phyloP scores from a whole-genome alignment of 2,888 invertebrate genomes.

The Carterocephalus palaemon region DNA sequence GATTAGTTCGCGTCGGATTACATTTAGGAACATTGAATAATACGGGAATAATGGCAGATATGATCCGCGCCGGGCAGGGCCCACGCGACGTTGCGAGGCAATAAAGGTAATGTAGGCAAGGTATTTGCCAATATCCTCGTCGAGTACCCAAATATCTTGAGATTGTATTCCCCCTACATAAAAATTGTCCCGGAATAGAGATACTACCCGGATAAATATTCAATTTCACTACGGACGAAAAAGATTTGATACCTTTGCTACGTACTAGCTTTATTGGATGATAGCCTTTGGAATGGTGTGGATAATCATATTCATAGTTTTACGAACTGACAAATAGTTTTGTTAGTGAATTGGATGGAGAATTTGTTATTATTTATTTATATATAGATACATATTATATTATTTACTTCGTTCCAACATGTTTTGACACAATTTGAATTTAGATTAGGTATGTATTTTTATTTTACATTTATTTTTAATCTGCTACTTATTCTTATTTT shows the following conservation, averaged over 20 bases:
- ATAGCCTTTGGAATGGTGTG: constrained; percentile 74
- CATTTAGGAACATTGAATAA: constrained; percentile 62
- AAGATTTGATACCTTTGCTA: constrained; percentile 78
- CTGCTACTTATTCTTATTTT: too few species aligned
- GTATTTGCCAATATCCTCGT: constrained; percentile 76
- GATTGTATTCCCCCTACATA: constrained; percentile 77
- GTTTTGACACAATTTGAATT: too few species aligned
- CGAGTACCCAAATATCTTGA: constrained; percentile 76
- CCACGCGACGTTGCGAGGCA: constrained; percentile 69
- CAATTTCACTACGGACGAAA: constrained; percentile 78
- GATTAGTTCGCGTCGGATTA: constrained; percentile 48
- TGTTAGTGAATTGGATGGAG: constrained; percentile 20
- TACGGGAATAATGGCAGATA: constrained; percentile 65
- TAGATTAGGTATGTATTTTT: too few species aligned
- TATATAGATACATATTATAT: too few species aligned
- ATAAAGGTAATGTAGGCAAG: constrained; percentile 77
- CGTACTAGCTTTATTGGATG: constrained; percentile 75
- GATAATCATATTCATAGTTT: constrained; percentile 78
- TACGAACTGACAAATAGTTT: constrained; percentile 43
- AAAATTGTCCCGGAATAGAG: constrained; percentile 79
- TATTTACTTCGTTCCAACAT: too few species aligned
- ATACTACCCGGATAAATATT: constrained; percentile 79
- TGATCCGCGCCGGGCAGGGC: constrained; percentile 63
- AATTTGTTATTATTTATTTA: too few species aligned
- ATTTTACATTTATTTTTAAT: too few species aligned